Percentiles rank a stretch among this genome's conserved stretches.
Evolutionary conservation across 1,140 invertebrate genomes (phyloP).

Genomic region (Saccostrea glomerata): DNA sequence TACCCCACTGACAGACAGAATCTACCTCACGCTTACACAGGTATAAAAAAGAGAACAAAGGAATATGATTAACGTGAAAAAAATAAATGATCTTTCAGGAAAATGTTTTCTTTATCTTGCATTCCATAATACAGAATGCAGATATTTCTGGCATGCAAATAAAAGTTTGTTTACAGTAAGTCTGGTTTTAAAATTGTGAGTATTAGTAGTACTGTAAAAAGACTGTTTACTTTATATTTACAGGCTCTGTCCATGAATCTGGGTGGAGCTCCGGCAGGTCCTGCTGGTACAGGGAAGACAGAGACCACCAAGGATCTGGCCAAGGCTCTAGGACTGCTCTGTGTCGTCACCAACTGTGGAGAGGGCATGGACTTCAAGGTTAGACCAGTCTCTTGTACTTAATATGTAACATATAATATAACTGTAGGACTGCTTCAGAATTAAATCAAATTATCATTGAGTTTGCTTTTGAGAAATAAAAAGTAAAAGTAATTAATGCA

Average conservation of each 20-base stretch:
- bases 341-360: constrained; percentile 94
- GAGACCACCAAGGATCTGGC: constrained; percentile 94
- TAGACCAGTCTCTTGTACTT: constrained; percentile 2
- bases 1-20: constrained; percentile 93
- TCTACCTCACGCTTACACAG: constrained; percentile 93
- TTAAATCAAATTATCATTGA: too few species aligned
- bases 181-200: too few species aligned
- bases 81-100: background rate
- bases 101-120: background rate
- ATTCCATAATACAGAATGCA: background rate
- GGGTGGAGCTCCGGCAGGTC: constrained; percentile 89
- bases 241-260: constrained; percentile 92
- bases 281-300: constrained; percentile 90
- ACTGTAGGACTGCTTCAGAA: too few species aligned
- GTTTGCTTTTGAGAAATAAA: too few species aligned
- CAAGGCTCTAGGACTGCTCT: constrained; percentile 91
- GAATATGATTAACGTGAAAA: constrained; percentile 51
- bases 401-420: too few species aligned
- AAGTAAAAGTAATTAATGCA: too few species aligned
- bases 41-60: constrained; percentile 52
- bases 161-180: too few species aligned
- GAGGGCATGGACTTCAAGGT: constrained; percentile 92
- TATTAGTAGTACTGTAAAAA: background rate
- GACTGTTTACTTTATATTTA: background rate
- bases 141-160: too few species aligned